A percentile compares a stretch with the other conserved stretches of the same genome.
phyloP scores from a whole-genome alignment of 37 sponge, comb jelly and placozoan species.

The Chondrosia reniformis region DNA sequence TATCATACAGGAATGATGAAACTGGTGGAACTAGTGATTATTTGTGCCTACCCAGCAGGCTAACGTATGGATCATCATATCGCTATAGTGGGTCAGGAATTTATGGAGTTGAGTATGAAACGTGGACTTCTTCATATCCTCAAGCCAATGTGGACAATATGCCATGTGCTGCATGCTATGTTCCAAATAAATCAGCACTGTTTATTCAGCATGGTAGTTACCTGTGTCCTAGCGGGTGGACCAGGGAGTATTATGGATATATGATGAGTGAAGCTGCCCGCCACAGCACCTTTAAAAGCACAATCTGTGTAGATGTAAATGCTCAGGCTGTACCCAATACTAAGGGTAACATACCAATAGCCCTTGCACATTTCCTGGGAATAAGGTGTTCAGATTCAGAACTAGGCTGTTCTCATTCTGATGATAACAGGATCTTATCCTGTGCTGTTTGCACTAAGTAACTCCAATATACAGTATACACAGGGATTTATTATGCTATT shows the following conservation, averaged over 20 bases:
- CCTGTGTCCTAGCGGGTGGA: constrained; percentile 5
- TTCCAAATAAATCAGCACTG: neutral
- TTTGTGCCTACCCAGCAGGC: constrained; percentile 3
- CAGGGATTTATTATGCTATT: too few species aligned
- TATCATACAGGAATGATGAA: neutral
- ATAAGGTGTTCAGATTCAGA: too few species aligned
- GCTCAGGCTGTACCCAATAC: neutral
- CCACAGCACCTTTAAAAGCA: neutral
- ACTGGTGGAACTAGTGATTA: constrained; percentile 7
- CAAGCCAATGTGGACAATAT: neutral
- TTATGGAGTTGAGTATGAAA: constrained; percentile 19
- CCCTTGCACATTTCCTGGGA: too few species aligned
- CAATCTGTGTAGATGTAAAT: neutral
- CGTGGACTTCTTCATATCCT: too few species aligned
- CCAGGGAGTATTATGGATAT: constrained; percentile 1
- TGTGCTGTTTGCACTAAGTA: too few species aligned
- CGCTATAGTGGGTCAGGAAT: neutral
- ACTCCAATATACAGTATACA: too few species aligned
- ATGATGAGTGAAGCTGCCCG: neutral
- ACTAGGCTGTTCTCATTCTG: too few species aligned
- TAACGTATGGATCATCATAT: neutral
- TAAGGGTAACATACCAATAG: neutral
- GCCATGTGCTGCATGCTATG: constrained; percentile 13
- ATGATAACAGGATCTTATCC: too few species aligned
- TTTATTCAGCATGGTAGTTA: neutral